Base-by-base conservation (phyloP, 2,888 invertebrate genomes). In the Chrysolina oricalcia region DNA sequence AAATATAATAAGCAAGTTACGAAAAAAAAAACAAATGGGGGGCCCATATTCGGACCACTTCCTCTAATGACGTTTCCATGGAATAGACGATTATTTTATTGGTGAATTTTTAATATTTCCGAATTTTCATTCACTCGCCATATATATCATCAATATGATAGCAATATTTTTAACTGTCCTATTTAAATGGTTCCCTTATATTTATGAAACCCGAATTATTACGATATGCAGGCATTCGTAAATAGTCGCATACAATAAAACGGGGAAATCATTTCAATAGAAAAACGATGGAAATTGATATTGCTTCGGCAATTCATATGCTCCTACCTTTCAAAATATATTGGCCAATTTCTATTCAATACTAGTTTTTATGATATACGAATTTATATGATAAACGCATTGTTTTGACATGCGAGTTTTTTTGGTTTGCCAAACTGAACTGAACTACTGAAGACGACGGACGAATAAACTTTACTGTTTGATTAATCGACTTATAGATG, bases 71-170 rank as follows among this genome's bases (percentile, higher is more conserved):
- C 2, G 43, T 43, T 43, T 43, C 43, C 11, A 43, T 43, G 43
- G 43, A 63, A 63, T 35, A 63, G 63, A n/a, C 35, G 63, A 43
- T 43, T 43, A 43, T 43, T 43, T 43, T 43, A 13, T 43, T 43
- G 43, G 43, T 43, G 43, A 43, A 43, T 43, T 43, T 43, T 43
- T 8, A 43, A 43, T 43, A 43, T 43, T 43, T 43, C 9, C 43
- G 11, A 43, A 43, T 43, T 43, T 43, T 43, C 43, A 43, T 43
- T 13, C 43, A 43, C 43, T 43, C 43, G 13, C 43, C 43, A 43
- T 43, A 43, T 43, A 43, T 43, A 43, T 43, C 43, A 43, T 43
- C 43, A 43, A 43, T 43, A 43, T 43, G 9, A 43, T 9, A 43
- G 11, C 43, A 43, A 43, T 43, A 43, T 43, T 43, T 43, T 43